phyloP scores from a whole-genome alignment of 2,113 vertebrate genomes.

The Silurus meridionalis region DNA sequence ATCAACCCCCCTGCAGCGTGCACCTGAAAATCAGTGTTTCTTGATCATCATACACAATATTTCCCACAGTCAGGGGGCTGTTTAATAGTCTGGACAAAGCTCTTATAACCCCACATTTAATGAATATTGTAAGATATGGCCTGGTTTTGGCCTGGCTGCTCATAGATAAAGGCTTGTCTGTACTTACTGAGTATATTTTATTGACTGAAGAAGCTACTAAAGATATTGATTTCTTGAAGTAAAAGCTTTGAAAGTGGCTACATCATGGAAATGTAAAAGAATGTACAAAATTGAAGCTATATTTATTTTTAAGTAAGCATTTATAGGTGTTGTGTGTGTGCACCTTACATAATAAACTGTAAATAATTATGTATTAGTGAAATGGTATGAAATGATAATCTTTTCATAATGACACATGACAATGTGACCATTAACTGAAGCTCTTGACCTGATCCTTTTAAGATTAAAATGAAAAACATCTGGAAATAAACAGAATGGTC shows the following conservation, averaged over 20 bases:
- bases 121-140: no score
- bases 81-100: background rate
- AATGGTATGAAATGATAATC: no score
- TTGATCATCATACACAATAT: background rate
- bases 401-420: no score
- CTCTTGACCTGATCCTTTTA: background rate
- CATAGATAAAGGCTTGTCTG: background rate
- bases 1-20: background rate
- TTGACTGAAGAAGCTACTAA: no score
- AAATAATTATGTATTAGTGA: no score
- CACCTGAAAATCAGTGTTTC: background rate
- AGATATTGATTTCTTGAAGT: no score
- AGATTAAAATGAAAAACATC: background rate
- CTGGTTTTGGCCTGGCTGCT: background rate
- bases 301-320: no score
- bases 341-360: no score
- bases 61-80: background rate
- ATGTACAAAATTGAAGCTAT: background rate
- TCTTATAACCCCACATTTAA: background rate
- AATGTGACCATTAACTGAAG: no score
- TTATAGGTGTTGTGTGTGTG: no score
- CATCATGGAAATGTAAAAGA: background rate
- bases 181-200: background rate
- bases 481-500: background rate
- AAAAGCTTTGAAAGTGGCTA: background rate